These are phyloP conservation scores for Peromyscus attwateri DNA, from an alignment of 2,797 vertebrate species.

Conservation along the genomic window DNA sequence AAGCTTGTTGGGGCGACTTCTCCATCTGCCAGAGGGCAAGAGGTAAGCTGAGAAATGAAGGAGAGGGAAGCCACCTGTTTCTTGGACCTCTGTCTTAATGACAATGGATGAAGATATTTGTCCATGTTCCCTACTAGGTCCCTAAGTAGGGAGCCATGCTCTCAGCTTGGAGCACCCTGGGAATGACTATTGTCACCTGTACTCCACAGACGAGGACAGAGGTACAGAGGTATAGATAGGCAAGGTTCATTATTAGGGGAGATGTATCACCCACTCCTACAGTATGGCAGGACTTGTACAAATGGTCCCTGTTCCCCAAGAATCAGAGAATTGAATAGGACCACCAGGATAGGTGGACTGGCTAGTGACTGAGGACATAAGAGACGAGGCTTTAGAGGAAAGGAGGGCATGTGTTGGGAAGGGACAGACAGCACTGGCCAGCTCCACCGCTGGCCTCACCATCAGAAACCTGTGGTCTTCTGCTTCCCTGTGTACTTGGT, in stretches of 20 bases:
- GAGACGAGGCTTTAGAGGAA: background rate
- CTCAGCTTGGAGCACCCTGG: background rate
- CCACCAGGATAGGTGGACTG: background rate
- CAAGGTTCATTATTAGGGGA: background rate
- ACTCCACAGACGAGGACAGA: background rate
- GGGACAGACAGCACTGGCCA: background rate
- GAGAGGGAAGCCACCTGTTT: background rate
- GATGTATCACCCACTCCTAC: rapidly evolving
- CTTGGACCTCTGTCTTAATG: background rate
- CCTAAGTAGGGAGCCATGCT: background rate
- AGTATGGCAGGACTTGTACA: too few relatives aligned
- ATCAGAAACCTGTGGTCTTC: background rate
- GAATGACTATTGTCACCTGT: background rate
- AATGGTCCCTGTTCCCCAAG: too few relatives aligned
- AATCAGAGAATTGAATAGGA: background rate
- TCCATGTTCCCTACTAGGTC: background rate
- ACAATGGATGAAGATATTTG: background rate
- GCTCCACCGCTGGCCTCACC: background rate
- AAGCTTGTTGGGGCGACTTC: background rate
- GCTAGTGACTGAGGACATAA: too few relatives aligned
- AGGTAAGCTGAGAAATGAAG: background rate
- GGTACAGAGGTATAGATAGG: background rate
- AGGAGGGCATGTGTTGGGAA: background rate
- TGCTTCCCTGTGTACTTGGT: background rate
- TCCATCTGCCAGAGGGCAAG: background rate